Percentiles rank a stretch among this genome's conserved stretches.
Conservation (phyloP, 2,888 invertebrate species). For the Galerucella pusilla region DNA sequence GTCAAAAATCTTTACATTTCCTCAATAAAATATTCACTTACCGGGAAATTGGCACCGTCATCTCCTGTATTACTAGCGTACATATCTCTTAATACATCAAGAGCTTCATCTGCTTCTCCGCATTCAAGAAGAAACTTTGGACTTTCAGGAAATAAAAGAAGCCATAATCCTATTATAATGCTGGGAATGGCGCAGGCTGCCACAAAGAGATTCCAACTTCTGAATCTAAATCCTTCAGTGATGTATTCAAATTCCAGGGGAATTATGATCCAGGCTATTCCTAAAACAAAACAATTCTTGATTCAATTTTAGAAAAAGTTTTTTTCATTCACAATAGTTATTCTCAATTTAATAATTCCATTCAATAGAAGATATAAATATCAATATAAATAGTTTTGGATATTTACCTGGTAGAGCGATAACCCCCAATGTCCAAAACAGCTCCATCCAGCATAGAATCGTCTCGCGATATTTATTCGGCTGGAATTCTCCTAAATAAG, state of each 20-base stretch:
- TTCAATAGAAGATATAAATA: too few species aligned
- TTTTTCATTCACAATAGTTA: too few species aligned
- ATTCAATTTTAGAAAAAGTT: too few species aligned
- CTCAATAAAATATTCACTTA: constrained; percentile 61
- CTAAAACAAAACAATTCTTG: constrained; percentile 62
- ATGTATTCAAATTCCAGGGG: constrained; percentile 74
- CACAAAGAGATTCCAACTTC: constrained; percentile 86
- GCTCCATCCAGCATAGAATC: constrained; percentile 86
- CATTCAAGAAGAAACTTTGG: constrained; percentile 85
- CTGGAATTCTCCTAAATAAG: constrained; percentile 85
- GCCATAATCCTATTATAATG: constrained; percentile 74
- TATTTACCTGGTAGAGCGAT: constrained; percentile 76
- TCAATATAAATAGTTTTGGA: neutral
- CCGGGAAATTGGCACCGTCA: constrained; percentile 77
- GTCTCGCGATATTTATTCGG: constrained; percentile 82
- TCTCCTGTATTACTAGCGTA: constrained; percentile 80
- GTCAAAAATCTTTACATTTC: too few species aligned
- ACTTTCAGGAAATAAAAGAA: constrained; percentile 82
- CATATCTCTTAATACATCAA: constrained; percentile 75
- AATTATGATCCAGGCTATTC: constrained; percentile 83
- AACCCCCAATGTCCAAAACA: constrained; percentile 86
- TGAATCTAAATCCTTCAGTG: constrained; percentile 73
- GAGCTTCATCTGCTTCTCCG: constrained; percentile 81
- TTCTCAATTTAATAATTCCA: too few species aligned
- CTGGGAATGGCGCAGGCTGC: constrained; percentile 80